These are phyloP conservation scores for Ichneumon xanthorius DNA, from an alignment of 2,888 invertebrate genomes.

Conservation along the genomic window DNA sequence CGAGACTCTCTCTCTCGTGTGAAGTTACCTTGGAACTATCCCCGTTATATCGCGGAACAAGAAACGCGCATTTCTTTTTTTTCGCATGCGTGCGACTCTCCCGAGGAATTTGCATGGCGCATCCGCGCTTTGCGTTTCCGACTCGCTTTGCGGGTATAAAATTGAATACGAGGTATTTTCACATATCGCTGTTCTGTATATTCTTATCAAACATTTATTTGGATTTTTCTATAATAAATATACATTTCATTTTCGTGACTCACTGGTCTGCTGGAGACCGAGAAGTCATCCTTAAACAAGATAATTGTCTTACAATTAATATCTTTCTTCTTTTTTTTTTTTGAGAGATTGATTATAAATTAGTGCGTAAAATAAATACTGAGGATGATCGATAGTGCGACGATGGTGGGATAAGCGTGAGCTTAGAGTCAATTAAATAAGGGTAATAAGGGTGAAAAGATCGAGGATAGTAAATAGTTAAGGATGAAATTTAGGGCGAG, in stretches of 20 bases:
- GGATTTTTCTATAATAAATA: slow-evolving; percentile 64
- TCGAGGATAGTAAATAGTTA: slow-evolving; percentile 25
- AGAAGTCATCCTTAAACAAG: slow-evolving; percentile 32
- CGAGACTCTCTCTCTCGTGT: slow-evolving; percentile 36
- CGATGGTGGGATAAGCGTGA: slow-evolving; percentile 63
- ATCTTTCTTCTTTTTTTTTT: slow-evolving; percentile 25
- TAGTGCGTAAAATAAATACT: slow-evolving; percentile 69
- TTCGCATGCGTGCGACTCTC: background rate
- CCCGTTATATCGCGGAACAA: slow-evolving; percentile 31
- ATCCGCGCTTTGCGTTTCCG: slow-evolving; percentile 12
- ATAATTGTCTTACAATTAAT: slow-evolving; percentile 59
- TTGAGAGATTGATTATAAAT: slow-evolving; percentile 58
- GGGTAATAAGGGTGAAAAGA: slow-evolving; percentile 23
- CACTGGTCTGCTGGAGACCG: slow-evolving; percentile 23
- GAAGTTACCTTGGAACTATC: slow-evolving; percentile 22
- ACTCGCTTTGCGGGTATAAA: slow-evolving; percentile 1
- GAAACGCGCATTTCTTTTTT: slow-evolving; percentile 12
- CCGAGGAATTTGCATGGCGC: slow-evolving; percentile 9
- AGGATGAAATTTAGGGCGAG: slow-evolving; percentile 9
- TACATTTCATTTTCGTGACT: slow-evolving; percentile 62
- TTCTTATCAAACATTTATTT: slow-evolving; percentile 61
- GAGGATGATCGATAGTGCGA: slow-evolving; percentile 73
- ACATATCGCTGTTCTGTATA: background rate
- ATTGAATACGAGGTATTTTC: background rate
- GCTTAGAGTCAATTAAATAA: slow-evolving; percentile 48